These are phyloP conservation scores for Catonia carolina DNA, from an alignment of 2,888 invertebrate species.

Conservation along the genomic window DNA sequence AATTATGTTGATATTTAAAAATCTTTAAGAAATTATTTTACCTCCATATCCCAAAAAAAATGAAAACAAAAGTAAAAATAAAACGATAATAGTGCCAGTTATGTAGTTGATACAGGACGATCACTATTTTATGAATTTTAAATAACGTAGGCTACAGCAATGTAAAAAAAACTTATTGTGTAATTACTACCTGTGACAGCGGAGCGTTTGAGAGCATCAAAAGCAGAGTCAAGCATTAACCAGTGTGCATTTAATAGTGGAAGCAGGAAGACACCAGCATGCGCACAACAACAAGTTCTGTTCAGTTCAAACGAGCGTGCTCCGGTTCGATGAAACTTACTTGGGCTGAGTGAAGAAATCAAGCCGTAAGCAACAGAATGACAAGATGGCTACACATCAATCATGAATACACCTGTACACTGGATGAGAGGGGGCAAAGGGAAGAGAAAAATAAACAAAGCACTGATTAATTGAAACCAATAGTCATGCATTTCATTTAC, in stretches of 20 bases:
- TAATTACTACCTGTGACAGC: slow-evolving; percentile 2
- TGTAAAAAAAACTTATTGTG: background rate
- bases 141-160: no score
- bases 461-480: slow-evolving; percentile 35
- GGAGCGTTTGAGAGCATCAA: background rate
- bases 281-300: slow-evolving; percentile 14
- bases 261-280: slow-evolving; percentile 1
- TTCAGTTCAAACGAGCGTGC: slow-evolving; percentile 25
- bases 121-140: no score
- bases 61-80: no score
- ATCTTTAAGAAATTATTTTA: no score
- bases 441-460: slow-evolving; percentile 34
- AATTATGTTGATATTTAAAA: no score
- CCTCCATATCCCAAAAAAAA: no score
- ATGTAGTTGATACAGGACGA: no score
- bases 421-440: slow-evolving; percentile 30
- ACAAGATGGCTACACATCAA: slow-evolving; percentile 28
- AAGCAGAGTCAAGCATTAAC: slow-evolving; percentile 15
- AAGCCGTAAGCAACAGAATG: slow-evolving; percentile 28
- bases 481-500: slow-evolving; percentile 35
- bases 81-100: no score
- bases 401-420: slow-evolving; percentile 29
- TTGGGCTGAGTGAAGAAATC: slow-evolving; percentile 27
- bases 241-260: slow-evolving; percentile 10
- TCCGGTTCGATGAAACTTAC: slow-evolving; percentile 25